phyloP scores from a whole-genome alignment of 2,888 invertebrate genomes.

The Biston stratarius region DNA sequence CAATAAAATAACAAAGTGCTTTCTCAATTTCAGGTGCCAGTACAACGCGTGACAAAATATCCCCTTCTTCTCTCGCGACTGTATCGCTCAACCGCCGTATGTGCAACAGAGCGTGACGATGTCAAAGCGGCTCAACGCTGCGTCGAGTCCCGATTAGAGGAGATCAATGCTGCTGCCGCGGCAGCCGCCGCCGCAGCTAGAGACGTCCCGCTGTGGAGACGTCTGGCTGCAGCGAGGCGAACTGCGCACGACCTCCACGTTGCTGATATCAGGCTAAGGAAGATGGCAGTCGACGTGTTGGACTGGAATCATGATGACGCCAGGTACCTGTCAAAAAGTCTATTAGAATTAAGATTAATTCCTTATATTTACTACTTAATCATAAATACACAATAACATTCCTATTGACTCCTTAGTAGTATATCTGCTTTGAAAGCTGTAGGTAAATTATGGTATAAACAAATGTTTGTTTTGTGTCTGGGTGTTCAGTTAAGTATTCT shows the following conservation, averaged over 20 bases:
- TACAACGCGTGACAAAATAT: constrained; percentile 98
- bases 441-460: no score
- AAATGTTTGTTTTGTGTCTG: no score
- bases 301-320: constrained; percentile 98
- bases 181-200: constrained; percentile 96
- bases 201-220: constrained; percentile 94
- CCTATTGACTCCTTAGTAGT: no score
- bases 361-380: no score
- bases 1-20: neutral
- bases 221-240: constrained; percentile 92
- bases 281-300: constrained; percentile 96
- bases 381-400: no score
- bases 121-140: constrained; percentile 95
- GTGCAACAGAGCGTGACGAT: constrained; percentile 93
- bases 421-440: no score
- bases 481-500: no score
- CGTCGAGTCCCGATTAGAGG: constrained; percentile 96
- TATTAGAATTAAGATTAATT: neutral
- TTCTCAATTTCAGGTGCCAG: constrained; percentile 89
- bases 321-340: constrained; percentile 65
- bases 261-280: constrained; percentile 95
- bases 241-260: constrained; percentile 94
- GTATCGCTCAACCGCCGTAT: constrained; percentile 95
- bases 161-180: constrained; percentile 97
- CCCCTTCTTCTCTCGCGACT: constrained; percentile 96